phyloP scores from a whole-genome alignment of 2,113 vertebrate species.

The Ophthalmolycus amberensis region DNA sequence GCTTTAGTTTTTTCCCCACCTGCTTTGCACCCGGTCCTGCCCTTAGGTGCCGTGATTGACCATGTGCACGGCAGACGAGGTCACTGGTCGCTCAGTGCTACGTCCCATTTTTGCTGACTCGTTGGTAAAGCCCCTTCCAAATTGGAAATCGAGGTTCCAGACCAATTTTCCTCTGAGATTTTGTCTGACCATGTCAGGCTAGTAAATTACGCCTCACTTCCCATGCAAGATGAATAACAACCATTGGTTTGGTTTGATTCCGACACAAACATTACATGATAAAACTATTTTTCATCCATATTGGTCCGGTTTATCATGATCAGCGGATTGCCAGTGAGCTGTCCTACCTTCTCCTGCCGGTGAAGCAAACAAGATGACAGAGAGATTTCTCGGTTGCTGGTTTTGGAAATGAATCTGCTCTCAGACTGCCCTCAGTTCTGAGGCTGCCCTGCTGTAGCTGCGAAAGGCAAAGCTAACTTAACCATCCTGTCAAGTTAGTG shows the following conservation, averaged over 20 bases:
- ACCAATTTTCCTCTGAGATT: no score
- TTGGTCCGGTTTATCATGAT: neutral
- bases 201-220: neutral
- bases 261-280: neutral
- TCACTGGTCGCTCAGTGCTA: no score
- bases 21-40: no score
- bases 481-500: conserved; percentile 22
- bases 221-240: neutral
- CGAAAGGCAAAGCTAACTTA: neutral
- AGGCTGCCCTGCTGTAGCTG: neutral
- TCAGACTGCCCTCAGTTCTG: neutral
- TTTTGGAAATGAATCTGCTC: neutral
- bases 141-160: no score
- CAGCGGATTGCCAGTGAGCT: neutral
- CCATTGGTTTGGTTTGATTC: neutral
- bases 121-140: no score
- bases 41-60: no score
- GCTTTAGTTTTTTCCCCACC: no score
- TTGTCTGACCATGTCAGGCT: neutral
- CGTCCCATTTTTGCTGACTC: no score
- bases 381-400: conserved; percentile 7
- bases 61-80: no score
- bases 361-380: conserved; percentile 1
- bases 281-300: neutral
- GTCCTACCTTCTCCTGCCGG: neutral